These are phyloP conservation scores for Spilogale gracilis DNA, from an alignment of 2,113 vertebrate species.

Conservation along the genomic window DNA sequence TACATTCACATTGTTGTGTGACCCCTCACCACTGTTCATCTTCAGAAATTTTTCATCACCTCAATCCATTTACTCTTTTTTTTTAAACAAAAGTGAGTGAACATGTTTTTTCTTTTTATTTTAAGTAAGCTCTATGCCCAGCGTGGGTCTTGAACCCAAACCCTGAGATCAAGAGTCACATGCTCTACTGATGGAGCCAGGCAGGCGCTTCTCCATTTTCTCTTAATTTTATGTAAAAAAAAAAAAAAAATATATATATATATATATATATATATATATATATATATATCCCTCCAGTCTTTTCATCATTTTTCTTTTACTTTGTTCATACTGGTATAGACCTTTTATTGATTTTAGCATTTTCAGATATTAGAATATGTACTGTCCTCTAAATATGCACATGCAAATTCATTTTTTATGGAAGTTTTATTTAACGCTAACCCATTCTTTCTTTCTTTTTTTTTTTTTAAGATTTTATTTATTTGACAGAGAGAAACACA, in stretches of 20 bases:
- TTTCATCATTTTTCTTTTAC: not conserved
- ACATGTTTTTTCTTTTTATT: not conserved
- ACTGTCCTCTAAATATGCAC: not conserved
- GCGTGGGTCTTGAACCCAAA: not conserved
- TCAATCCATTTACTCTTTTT: not conserved
- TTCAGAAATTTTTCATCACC: not conserved
- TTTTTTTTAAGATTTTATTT: too few species aligned
- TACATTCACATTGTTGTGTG: not conserved
- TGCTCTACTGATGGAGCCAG: not conserved
- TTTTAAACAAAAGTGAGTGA: not conserved
- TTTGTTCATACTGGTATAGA: not conserved
- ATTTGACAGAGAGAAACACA: too few species aligned
- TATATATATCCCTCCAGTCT: not conserved
- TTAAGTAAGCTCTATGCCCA: not conserved
- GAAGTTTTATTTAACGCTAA: not conserved
- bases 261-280: not conserved
- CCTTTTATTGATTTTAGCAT: slow-evolving; percentile 13
- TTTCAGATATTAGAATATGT: not conserved
- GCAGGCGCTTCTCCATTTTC: not conserved
- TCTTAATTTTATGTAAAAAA: too few species aligned
- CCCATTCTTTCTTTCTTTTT: not conserved
- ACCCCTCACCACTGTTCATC: not conserved
- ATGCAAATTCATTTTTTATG: not conserved
- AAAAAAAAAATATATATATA: too few species aligned
- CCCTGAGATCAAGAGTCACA: not conserved